Percentiles rank a stretch among this genome's conserved stretches.
These are phyloP conservation scores for Lycaena phlaeas DNA, from an alignment of 2,888 invertebrate species.

Conservation along the genomic window DNA sequence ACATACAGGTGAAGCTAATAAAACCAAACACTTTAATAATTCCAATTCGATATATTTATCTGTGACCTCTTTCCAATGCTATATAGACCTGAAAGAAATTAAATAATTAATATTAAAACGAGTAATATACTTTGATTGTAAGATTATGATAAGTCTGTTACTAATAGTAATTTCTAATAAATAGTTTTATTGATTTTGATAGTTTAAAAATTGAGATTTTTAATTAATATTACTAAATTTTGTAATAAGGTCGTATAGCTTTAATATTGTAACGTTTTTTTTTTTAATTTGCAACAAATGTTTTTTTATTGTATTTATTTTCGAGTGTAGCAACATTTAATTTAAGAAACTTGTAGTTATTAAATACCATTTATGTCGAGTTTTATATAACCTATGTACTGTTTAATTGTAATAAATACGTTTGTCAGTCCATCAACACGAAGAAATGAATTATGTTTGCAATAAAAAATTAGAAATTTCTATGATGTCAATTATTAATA, in stretches of 20 bases:
- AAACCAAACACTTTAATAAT: too few relatives aligned
- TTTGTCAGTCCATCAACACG: neutral
- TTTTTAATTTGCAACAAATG: neutral
- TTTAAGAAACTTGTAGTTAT: neutral
- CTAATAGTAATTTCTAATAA: too few relatives aligned
- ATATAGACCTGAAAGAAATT: too few relatives aligned
- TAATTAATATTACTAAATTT: too few relatives aligned
- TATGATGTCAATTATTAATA: neutral
- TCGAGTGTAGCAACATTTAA: neutral
- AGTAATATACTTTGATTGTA: too few relatives aligned
- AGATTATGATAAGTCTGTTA: too few relatives aligned
- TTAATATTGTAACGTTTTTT: constrained; percentile 5
- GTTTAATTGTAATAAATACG: neutral
- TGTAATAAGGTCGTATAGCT: neutral
- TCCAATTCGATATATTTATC: too few relatives aligned
- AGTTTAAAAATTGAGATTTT: too few relatives aligned
- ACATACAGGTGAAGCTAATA: too few relatives aligned
- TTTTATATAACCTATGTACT: neutral
- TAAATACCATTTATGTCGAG: neutral
- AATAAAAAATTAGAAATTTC: neutral
- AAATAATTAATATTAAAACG: too few relatives aligned
- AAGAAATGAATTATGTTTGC: neutral
- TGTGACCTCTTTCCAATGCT: too few relatives aligned
- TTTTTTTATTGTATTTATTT: constrained; percentile 2
- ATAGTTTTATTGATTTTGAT: too few relatives aligned